Conservation (phyloP, 2,113 vertebrate genomes). For the Embiotoca jacksoni region DNA sequence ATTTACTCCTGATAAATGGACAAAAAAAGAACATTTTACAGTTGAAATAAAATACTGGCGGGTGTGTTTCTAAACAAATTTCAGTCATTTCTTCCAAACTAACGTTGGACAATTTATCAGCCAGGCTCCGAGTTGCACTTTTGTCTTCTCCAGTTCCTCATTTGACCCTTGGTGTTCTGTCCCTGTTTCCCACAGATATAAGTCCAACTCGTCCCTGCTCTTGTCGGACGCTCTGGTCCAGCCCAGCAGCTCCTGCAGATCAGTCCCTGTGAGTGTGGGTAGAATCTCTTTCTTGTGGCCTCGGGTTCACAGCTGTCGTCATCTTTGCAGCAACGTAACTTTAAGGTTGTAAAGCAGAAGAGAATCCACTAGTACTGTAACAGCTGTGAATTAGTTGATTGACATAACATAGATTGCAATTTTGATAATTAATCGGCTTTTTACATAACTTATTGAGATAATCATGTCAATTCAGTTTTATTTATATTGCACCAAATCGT, state of each 20-base stretch:
- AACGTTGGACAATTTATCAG: neutral
- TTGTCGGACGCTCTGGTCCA: constrained; percentile 95
- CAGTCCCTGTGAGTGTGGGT: constrained; percentile 84
- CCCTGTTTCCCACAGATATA: constrained; percentile 85
- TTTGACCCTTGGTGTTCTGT: constrained; percentile 10
- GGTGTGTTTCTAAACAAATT: no score
- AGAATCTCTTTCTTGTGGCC: neutral
- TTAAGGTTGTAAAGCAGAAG: no score
- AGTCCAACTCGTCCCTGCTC: constrained; percentile 94
- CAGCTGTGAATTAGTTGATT: no score
- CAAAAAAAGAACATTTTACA: no score
- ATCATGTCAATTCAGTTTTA: neutral
- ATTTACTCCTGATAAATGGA: no score
- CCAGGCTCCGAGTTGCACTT: neutral
- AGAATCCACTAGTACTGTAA: no score
- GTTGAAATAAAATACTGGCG: no score
- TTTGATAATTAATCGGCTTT: no score
- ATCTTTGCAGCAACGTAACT: no score
- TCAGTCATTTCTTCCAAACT: neutral
- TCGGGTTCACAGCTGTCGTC: neutral
- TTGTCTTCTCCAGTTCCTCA: neutral
- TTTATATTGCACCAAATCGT: neutral
- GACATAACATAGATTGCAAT: no score
- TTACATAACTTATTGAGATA: neutral
- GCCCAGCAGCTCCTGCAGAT: constrained; percentile 90